Base-by-base conservation (phyloP, 1,140 invertebrate genomes). In the Drosophila navojoa region DNA sequence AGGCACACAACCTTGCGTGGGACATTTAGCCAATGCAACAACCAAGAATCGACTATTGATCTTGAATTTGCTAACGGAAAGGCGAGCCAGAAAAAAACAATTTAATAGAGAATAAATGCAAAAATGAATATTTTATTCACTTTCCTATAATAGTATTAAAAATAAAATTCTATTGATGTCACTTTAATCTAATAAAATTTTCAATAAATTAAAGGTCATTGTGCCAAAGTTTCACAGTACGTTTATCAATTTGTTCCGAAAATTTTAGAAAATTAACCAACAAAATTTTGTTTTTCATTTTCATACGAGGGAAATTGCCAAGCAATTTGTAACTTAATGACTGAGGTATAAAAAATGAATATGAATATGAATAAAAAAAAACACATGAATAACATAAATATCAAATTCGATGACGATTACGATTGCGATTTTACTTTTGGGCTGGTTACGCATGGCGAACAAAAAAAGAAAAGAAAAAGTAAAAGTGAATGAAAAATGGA, bases 401-500 rank as follows among this genome's bases (percentile, higher is more conserved):
- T 44, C 42, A 16, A 16, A 15, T 25, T 44, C 55, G 55, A 58
- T 44, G 25, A n/a, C 50, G 50, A 52, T 52, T 32, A 9, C 32
- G 27, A 52, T 52, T 9, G 35, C 35, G 22, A 59, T 59, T 59
- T 32, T 32, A 27, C 19, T 29, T 25, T 22, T 16, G 27, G 16
- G 29, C 5, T 19, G 27, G 57, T 47, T 19, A 59, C 57, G 57
- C 57, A 59, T 35, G 57, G 13, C 15, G 57, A 4, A 10, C 42
- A 45, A 19, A 57, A 54, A 38, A 16, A 38, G 16, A 55, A 57
- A 42, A 44, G 13, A 25, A 58, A 59, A 58, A 58, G 57, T 47
- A 47, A 59, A 59, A 59, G 42, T 45, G 27, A 19, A 59, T 45
- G 25, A 47, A 59, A 59, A 59, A 29, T 59, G 57, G 44, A 45